These are phyloP conservation scores for Origma solitaria DNA, from an alignment of 2,113 vertebrate genomes.

Conservation along the genomic window DNA sequence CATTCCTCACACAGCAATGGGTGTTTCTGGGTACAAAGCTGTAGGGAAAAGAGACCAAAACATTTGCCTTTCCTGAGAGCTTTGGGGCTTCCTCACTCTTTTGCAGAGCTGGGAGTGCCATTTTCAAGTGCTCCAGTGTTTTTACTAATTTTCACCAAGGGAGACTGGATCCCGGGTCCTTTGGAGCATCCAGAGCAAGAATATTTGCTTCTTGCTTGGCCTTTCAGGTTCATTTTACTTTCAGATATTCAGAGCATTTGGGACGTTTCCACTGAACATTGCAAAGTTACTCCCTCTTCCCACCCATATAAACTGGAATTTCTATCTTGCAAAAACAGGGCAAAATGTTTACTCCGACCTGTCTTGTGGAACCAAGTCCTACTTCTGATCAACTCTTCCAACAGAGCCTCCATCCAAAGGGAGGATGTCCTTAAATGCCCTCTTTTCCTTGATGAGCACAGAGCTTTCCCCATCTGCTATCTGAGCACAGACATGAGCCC, in stretches of 20 bases:
- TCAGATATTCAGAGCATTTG: neutral
- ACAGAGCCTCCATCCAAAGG: neutral
- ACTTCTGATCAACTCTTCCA: neutral
- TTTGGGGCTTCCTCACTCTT: neutral
- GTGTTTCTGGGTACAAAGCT: neutral
- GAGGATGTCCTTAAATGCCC: slow-evolving; percentile 17
- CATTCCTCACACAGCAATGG: neutral
- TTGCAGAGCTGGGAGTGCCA: neutral
- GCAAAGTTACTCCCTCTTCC: neutral
- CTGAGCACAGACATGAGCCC: neutral
- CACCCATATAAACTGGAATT: neutral
- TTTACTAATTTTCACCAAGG: neutral
- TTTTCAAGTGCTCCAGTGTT: neutral
- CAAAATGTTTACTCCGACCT: neutral
- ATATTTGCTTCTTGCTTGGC: neutral
- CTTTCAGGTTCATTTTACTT: neutral
- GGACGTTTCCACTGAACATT: neutral
- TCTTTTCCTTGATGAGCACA: neutral
- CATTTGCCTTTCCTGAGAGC: neutral
- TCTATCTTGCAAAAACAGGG: neutral
- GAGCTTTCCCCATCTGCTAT: slow-evolving; percentile 14
- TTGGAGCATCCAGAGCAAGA: neutral
- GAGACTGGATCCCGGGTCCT: neutral
- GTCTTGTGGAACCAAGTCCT: neutral
- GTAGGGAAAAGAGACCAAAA: neutral